Evolutionary conservation across 2,888 invertebrate species (phyloP), one percentile per base, ranked within the genome.

Genomic region (Capitulum mitella): DNA sequence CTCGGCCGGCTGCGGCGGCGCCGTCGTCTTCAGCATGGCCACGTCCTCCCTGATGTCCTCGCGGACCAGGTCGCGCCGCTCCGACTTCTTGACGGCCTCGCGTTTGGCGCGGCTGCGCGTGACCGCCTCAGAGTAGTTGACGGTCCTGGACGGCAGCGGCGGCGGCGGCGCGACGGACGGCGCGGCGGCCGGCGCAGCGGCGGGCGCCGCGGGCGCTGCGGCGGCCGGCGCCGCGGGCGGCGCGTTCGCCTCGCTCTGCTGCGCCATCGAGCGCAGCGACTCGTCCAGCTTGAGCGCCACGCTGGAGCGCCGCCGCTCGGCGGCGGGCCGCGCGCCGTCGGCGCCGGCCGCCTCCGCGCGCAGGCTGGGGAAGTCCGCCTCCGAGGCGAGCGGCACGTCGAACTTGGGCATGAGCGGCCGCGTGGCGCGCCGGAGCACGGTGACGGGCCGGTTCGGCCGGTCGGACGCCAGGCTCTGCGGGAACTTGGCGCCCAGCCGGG

Each of bases 241-340:
- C n/a, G n/a, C 58, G 5, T 3, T 12, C n/a, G 70, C 0, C 70
- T 40, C 37, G 37, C 40, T 10, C 70, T 70, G 70, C 70, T 40
- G 70, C 19, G 70, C 70, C 70, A 70, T 70, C 70, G 70, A 70
- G 37, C 70, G 70, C 70, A 70, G 40, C 37, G 70, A 70, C 37
- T 70, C 37, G 70, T 70, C 70, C 40, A 70, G 40, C 40, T 70
- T 70, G 70, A 40, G 70, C 8, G 70, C 70, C 70, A 70, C 70
- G 22, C 70, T 70, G 70, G 70, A 22, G 26, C 70, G 70, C 19
- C 40, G 37, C 40, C 37, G 19, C 70, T 70, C 70, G 40, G 22
- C n/a, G 34, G 0, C 64, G 34, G 34, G 51, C 51, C 70, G 26
- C 37, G 40, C 12, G 70, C 6, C 26, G 40, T 19, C 37, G 40